Evolutionary conservation across 2,888 invertebrate species (phyloP).

Genomic region (Penaeus monodon): DNA sequence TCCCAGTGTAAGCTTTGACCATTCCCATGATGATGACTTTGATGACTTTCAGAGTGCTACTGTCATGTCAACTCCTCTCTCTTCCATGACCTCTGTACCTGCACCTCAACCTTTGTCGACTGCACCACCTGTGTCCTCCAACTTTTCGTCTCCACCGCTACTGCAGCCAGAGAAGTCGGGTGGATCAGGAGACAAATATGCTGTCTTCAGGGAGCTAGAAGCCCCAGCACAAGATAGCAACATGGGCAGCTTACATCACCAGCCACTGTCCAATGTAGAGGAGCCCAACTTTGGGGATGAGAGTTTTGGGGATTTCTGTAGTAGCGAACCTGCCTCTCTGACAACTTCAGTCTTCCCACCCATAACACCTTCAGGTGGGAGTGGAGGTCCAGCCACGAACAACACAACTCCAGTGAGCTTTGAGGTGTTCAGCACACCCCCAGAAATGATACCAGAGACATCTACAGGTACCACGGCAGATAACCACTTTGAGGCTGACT

Average conservation of each 20-base stretch:
- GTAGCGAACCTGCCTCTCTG: constrained; percentile 23
- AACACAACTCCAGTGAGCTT: constrained; percentile 50
- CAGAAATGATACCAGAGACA: constrained; percentile 41
- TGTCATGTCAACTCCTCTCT: background rate
- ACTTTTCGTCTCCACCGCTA: background rate
- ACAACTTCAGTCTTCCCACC: constrained; percentile 22
- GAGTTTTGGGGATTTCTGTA: constrained; percentile 31
- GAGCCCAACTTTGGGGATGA: background rate
- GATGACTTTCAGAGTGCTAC: constrained; percentile 60
- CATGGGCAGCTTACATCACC: background rate
- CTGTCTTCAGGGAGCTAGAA: constrained; percentile 51
- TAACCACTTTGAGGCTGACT: constrained; percentile 47
- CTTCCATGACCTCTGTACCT: background rate
- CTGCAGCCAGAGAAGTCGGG: constrained; percentile 29
- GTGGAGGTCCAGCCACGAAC: constrained; percentile 40
- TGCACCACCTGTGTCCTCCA: background rate
- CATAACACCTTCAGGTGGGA: background rate
- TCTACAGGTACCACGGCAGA: constrained; percentile 26
- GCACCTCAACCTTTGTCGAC: background rate
- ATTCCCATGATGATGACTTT: constrained; percentile 57
- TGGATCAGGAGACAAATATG: constrained; percentile 40
- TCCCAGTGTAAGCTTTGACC: constrained; percentile 54
- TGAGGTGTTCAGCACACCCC: constrained; percentile 56
- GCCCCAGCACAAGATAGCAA: background rate
- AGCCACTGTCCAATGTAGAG: background rate